A percentile compares a stretch with the other conserved stretches of the same genome.
Conservation (phyloP, 1,140 invertebrate species). For the Pseudomyrmex dendroicus region DNA sequence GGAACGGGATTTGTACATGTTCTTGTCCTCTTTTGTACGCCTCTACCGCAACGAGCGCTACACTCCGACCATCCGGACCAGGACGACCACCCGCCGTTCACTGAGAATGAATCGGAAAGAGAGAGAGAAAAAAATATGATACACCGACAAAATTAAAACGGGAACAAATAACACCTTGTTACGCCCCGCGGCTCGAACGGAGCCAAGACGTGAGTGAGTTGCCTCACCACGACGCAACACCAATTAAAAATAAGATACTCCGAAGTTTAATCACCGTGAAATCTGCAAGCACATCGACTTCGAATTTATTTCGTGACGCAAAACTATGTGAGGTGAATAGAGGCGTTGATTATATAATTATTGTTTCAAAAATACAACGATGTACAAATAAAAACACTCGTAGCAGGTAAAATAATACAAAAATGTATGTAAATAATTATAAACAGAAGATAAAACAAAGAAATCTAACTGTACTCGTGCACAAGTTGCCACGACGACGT, state of each 20-base stretch:
- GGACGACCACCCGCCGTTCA: conserved; percentile 93
- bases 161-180: conserved; percentile 57
- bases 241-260: conserved; percentile 42
- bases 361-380: not conserved
- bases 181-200: conserved; percentile 41
- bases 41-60: conserved; percentile 87
- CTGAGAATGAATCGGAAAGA: conserved; percentile 83
- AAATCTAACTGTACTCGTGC: not conserved
- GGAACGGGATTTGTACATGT: conserved; percentile 95
- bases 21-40: conserved; percentile 92
- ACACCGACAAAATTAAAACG: conserved; percentile 53
- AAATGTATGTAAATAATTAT: not conserved
- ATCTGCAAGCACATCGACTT: conserved; percentile 32
- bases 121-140: not conserved
- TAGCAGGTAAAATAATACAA: not conserved
- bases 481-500: not conserved
- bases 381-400: not conserved
- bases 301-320: conserved; percentile 27
- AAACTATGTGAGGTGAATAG: not conserved
- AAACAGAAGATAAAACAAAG: not conserved
- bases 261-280: conserved; percentile 28
- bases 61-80: conserved; percentile 97
- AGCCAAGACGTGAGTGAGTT: not conserved
- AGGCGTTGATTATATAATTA: not conserved
- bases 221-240: conserved; percentile 21